These are phyloP conservation scores for Pedicia rivosa DNA, from an alignment of 2,888 invertebrate genomes.

Conservation along the genomic window DNA sequence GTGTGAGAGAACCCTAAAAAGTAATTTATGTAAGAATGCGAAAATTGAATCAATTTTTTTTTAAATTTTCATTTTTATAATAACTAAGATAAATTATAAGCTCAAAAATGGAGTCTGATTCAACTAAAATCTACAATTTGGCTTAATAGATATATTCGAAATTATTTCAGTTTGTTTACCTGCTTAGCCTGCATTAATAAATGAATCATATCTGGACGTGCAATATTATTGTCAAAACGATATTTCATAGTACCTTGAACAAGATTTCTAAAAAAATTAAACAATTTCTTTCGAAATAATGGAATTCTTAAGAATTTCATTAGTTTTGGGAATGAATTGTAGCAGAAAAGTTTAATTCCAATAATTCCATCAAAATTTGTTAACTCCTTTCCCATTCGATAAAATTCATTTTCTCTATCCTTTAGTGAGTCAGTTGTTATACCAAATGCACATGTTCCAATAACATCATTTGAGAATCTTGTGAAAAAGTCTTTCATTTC, in stretches of 20 bases:
- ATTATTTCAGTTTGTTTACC: too few species aligned
- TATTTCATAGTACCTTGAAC: constrained; percentile 2
- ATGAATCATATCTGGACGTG: constrained; percentile 26
- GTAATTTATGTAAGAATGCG: too few species aligned
- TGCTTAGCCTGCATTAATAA: constrained; percentile 33
- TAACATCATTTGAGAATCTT: constrained; percentile 28
- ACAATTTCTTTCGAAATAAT: not conserved
- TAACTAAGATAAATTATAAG: too few species aligned
- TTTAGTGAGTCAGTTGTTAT: constrained; percentile 35
- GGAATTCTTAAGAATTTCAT: not conserved
- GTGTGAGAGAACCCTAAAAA: too few species aligned
- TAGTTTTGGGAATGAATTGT: not conserved
- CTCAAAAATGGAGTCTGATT: too few species aligned
- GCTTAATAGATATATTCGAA: too few species aligned
- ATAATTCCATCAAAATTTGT: constrained; percentile 24
- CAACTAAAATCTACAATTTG: too few species aligned
- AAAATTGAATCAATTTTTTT: too few species aligned
- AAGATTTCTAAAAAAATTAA: not conserved
- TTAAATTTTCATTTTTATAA: too few species aligned
- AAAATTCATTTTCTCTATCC: constrained; percentile 37
- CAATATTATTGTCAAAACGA: not conserved
- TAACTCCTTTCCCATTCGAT: constrained; percentile 32
- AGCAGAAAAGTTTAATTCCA: not conserved
- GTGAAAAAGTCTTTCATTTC: constrained; percentile 32
- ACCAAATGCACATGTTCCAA: constrained; percentile 32